Base-by-base conservation (phyloP, 2,113 vertebrate species). In the Lepisosteus osseus region DNA sequence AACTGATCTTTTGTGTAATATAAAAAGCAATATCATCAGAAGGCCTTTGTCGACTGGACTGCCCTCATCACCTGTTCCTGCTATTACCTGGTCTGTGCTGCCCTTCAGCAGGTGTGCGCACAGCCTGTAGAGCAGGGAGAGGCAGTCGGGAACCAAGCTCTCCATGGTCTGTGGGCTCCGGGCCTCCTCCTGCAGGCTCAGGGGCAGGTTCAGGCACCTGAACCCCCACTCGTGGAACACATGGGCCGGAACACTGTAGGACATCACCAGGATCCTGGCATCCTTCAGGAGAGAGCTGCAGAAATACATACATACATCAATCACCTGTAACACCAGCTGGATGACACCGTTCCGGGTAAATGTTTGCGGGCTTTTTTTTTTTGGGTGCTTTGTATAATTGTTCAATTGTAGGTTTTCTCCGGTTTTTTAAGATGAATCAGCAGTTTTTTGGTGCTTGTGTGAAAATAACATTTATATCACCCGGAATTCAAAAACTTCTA, bases 191-290 rank as follows among this genome's bases (percentile, higher is more conserved):
- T 68, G 62, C 5, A 69, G 15, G 43, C 68, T 76, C 12, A 70
- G 40, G 8, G 76, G 54, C 7, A 57, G 3, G 5, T 75, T 65
- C 29, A 79, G 61, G 6, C 45, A 73, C 51, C 55, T 29, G 63
- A 44, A 67, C 8, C 51, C 65, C 77, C 75, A 72, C 15, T 57
- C 71, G 42, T 65, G 42, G 57, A 77, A 82, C 56, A 65, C 68
- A 44, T 62, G 56, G 47, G 12, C 67, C 8, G 4, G 5, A 2
- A 75, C 11, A 43, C 68, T 66, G 42, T 75, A 68, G 15, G 75
- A 77, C 40, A 75, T 41, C 41, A 71, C 62, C 61, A 73, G 66
- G 42, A 75, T 72, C 70, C 68, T 74, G 40, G 40, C 57, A 17
- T 75, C 70, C 57, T 69, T 66, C 47, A 79, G 45, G 17, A 69